phyloP scores from a whole-genome alignment of 2,113 vertebrate genomes.

The Excalfactoria chinensis region DNA sequence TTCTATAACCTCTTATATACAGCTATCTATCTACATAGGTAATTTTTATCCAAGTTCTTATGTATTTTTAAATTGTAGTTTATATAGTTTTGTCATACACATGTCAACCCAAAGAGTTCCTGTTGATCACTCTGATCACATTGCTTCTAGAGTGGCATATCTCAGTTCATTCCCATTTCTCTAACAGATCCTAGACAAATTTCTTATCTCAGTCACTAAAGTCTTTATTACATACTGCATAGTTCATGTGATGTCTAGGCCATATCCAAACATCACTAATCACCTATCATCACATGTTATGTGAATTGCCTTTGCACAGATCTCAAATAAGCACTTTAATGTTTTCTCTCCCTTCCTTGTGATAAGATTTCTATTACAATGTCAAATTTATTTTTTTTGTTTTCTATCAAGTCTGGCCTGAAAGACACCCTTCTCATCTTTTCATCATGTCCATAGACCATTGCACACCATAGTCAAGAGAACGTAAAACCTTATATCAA shows the following conservation, averaged over 20 bases:
- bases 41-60: neutral
- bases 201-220: neutral
- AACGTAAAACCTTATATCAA: neutral
- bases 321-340: neutral
- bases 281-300: neutral
- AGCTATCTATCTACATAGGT: neutral
- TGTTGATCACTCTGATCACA: neutral
- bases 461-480: neutral
- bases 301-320: neutral
- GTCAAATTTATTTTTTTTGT: neutral
- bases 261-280: neutral
- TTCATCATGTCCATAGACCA: neutral
- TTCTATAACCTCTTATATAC: neutral
- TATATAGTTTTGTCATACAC: neutral
- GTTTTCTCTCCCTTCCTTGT: neutral
- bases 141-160: neutral
- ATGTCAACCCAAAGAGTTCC: neutral
- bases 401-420: neutral
- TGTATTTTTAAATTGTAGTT: neutral
- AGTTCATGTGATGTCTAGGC: neutral
- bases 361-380: neutral
- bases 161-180: neutral
- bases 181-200: neutral
- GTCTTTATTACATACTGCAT: neutral
- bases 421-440: neutral